Conservation (phyloP, 2,888 invertebrate species). For the Allygus modestus region DNA sequence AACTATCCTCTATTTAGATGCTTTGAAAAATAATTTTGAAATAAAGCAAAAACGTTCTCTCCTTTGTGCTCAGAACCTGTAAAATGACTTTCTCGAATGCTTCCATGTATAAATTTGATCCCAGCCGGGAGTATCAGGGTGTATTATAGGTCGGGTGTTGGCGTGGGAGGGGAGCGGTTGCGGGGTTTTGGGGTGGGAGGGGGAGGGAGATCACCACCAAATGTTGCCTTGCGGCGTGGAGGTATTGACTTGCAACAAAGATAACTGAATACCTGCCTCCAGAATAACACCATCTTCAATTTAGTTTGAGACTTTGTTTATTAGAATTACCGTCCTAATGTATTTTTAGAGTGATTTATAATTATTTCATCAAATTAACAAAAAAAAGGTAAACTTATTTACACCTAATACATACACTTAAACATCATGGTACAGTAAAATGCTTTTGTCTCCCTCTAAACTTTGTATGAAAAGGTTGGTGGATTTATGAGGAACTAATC, state of each 20-base stretch:
- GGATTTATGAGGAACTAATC: no score
- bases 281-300: conserved; percentile 2
- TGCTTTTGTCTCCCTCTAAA: no score
- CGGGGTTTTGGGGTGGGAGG: not conserved
- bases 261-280: conserved; percentile 31
- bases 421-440: no score
- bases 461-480: no score
- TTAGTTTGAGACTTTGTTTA: not conserved
- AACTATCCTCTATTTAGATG: no score
- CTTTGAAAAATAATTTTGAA: no score
- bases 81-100: not conserved
- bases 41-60: no score
- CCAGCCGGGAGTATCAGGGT: not conserved
- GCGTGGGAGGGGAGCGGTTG: not conserved
- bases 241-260: conserved; percentile 43
- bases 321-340: not conserved
- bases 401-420: no score
- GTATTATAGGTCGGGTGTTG: conserved; percentile 10
- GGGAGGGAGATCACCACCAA: conserved; percentile 14
- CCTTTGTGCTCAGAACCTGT: no score
- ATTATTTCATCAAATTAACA: no score
- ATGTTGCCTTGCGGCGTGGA: conserved; percentile 32
- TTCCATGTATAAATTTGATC: not conserved
- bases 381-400: no score
- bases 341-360: no score